phyloP scores from a whole-genome alignment of 2,888 invertebrate species.

The Ornithoptera priamus region DNA sequence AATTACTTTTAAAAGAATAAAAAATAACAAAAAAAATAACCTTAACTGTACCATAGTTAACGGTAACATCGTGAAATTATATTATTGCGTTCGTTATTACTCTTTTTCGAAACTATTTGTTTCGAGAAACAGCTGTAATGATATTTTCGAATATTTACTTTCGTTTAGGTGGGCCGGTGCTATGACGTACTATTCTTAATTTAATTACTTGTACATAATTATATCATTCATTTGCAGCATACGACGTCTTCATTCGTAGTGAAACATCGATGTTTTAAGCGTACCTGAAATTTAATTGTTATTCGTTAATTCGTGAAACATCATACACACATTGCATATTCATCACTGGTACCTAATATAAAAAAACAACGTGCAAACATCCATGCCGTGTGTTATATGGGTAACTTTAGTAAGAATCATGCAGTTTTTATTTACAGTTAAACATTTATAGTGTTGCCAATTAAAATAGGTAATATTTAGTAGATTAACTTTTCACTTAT shows the following conservation, averaged over 20 bases:
- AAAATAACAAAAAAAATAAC: conserved; percentile 23
- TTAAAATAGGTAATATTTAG: not conserved
- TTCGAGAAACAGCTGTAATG: conserved; percentile 18
- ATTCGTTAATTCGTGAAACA: conserved; percentile 30
- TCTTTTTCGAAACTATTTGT: conserved; percentile 11
- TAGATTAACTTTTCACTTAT: not conserved
- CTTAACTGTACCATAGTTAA: conserved; percentile 12
- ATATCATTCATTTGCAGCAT: conserved; percentile 53
- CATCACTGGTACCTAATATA: conserved; percentile 52
- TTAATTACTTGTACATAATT: conserved; percentile 60
- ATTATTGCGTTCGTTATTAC: conserved; percentile 14
- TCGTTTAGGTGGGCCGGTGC: conserved; percentile 56
- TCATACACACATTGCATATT: conserved; percentile 7
- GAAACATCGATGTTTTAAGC: conserved; percentile 55
- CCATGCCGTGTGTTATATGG: not conserved
- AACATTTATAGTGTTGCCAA: not conserved
- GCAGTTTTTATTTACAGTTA: not conserved
- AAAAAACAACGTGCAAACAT: conserved; percentile 15
- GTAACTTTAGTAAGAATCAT: not conserved
- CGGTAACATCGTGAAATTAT: conserved; percentile 25
- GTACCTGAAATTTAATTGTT: conserved; percentile 58
- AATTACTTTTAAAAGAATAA: not conserved
- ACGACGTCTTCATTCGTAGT: conserved; percentile 49
- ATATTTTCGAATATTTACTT: conserved; percentile 30
- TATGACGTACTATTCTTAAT: conserved; percentile 52